Conservation (phyloP, 2,113 vertebrate genomes). For the Hippocampus comes region DNA sequence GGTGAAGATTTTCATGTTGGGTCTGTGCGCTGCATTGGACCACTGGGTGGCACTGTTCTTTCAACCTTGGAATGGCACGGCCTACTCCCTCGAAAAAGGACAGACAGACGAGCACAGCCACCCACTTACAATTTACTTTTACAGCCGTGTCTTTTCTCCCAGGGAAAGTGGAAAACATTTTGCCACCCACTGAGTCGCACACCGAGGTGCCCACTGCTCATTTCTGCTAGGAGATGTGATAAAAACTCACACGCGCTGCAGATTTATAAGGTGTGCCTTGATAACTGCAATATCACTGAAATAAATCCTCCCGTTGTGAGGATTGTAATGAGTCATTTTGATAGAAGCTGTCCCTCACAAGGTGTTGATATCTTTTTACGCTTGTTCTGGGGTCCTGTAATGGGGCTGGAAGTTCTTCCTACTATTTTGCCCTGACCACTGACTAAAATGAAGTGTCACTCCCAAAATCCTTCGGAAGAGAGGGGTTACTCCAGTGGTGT, state of each 20-base stretch:
- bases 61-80: constrained; percentile 31
- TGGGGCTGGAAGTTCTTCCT: not conserved
- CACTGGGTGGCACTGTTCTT: constrained; percentile 73
- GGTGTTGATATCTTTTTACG: not conserved
- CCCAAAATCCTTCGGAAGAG: not conserved
- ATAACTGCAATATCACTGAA: constrained; percentile 1
- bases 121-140: constrained; percentile 63
- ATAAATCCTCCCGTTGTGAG: constrained; percentile 1
- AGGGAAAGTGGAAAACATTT: constrained; percentile 43
- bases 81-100: constrained; percentile 30
- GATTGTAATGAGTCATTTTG: constrained; percentile 2
- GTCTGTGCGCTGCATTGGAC: not conserved
- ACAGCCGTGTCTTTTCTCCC: constrained; percentile 46
- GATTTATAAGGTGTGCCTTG: constrained; percentile 3
- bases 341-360: not conserved
- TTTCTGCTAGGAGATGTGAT: constrained; percentile 1
- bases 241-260: not conserved
- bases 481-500: not conserved
- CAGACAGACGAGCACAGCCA: constrained; percentile 53
- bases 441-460: not conserved
- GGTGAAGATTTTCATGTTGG: constrained; percentile 4
- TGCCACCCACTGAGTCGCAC: constrained; percentile 57
- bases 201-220: constrained; percentile 23
- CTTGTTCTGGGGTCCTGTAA: not conserved
- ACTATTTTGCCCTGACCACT: not conserved